Conservation (phyloP, 2,888 invertebrate genomes). For the Augiades crinisus region DNA sequence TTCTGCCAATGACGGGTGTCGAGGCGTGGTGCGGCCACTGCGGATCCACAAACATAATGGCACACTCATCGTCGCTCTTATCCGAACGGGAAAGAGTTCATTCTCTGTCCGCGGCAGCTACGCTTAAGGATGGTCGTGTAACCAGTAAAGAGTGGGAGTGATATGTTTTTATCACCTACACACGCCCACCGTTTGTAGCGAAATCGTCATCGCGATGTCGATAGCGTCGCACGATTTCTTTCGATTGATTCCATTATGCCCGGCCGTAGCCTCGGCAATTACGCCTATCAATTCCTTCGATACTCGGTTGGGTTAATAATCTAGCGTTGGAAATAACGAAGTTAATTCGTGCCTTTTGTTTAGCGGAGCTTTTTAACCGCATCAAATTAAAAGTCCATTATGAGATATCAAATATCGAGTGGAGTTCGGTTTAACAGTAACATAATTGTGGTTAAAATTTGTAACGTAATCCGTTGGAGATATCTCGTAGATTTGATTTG, state of each 20-base stretch:
- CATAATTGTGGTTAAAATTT: constrained; percentile 71
- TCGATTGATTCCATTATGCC: constrained; percentile 24
- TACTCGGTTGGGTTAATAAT: constrained; percentile 20
- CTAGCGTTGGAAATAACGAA: constrained; percentile 26
- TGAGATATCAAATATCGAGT: constrained; percentile 48
- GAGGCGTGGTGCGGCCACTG: constrained; percentile 75
- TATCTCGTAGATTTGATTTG: constrained; percentile 69
- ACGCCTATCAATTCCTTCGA: constrained; percentile 25
- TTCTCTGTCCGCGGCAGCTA: constrained; percentile 37
- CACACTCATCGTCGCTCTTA: constrained; percentile 46
- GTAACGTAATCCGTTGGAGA: constrained; percentile 73
- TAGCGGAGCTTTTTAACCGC: constrained; percentile 25
- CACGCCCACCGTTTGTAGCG: constrained; percentile 67
- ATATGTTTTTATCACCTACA: constrained; percentile 71
- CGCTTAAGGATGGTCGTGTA: constrained; percentile 42
- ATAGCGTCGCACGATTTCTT: constrained; percentile 54
- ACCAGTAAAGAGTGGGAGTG: constrained; percentile 74
- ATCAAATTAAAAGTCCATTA: constrained; percentile 65
- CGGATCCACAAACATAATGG: constrained; percentile 46
- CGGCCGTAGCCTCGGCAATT: constrained; percentile 23
- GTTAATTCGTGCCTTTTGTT: constrained; percentile 28
- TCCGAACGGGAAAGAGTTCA: constrained; percentile 45
- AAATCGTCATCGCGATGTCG: constrained; percentile 52
- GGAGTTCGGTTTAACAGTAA: constrained; percentile 55
- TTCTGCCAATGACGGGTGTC: constrained; percentile 81